phyloP scores from a whole-genome alignment of 2,113 vertebrate species.

The Guaruba guarouba region DNA sequence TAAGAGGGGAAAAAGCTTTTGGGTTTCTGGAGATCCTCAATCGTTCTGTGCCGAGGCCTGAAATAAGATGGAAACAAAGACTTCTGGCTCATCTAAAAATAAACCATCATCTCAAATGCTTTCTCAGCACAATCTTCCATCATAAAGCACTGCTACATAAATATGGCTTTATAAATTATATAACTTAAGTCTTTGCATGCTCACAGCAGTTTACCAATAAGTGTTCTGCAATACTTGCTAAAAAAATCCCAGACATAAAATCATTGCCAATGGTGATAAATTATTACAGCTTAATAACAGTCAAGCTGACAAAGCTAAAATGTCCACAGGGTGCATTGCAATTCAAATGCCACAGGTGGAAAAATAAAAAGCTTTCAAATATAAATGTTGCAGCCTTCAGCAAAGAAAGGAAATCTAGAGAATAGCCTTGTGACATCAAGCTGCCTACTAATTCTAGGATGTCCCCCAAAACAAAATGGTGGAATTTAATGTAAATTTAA shows the following conservation, averaged over 20 bases:
- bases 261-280: slow-evolving; percentile 33
- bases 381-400: not conserved
- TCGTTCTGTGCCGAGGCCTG: not conserved
- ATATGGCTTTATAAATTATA: slow-evolving; percentile 46
- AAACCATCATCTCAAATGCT: not conserved
- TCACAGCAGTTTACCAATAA: slow-evolving; percentile 49
- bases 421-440: not conserved
- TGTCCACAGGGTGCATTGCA: not conserved
- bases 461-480: not conserved
- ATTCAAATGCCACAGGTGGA: slow-evolving; percentile 18
- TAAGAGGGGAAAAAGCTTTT: slow-evolving; percentile 5
- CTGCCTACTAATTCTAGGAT: not conserved
- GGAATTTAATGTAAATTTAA: not conserved
- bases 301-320: slow-evolving; percentile 47
- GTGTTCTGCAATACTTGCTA: slow-evolving; percentile 1
- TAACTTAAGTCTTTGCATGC: not conserved
- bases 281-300: slow-evolving; percentile 28
- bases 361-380: slow-evolving; percentile 34
- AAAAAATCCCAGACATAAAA: not conserved
- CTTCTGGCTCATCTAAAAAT: slow-evolving; percentile 46
- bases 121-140: slow-evolving; percentile 34
- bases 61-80: slow-evolving; percentile 28
- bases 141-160: slow-evolving; percentile 34
- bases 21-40: slow-evolving; percentile 30
- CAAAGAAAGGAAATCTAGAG: not conserved